Conservation (phyloP, 2,888 invertebrate genomes). For the Dendrolimus houi region DNA sequence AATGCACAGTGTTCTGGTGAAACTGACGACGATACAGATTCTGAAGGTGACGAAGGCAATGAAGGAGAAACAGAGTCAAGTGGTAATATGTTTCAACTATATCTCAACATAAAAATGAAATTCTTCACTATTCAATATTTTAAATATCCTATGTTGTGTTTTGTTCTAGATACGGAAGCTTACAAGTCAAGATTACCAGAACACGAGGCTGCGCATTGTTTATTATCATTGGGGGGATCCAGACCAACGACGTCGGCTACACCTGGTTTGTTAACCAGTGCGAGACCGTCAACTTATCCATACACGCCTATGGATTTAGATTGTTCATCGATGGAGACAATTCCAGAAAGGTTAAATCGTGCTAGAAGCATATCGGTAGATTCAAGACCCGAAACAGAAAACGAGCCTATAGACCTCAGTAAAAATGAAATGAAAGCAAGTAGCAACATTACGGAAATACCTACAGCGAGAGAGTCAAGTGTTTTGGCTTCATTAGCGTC, state of each 20-base stretch:
- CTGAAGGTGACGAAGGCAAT: slow-evolving; percentile 78
- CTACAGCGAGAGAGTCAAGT: slow-evolving; percentile 78
- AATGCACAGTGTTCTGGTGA: slow-evolving; percentile 72
- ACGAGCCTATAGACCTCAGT: slow-evolving; percentile 72
- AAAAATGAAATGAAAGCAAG: slow-evolving; percentile 53
- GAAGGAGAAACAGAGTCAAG: slow-evolving; percentile 80
- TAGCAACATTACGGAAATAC: slow-evolving; percentile 67
- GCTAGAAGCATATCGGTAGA: slow-evolving; percentile 37
- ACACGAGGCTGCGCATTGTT: slow-evolving; percentile 90
- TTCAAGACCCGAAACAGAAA: slow-evolving; percentile 57
- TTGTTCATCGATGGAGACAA: slow-evolving; percentile 32
- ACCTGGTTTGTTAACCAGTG: slow-evolving; percentile 76
- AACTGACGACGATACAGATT: slow-evolving; percentile 80
- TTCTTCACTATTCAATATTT: not conserved
- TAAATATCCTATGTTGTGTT: not conserved
- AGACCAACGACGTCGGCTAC: slow-evolving; percentile 67
- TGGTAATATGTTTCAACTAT: slow-evolving; percentile 49
- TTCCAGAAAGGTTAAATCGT: slow-evolving; percentile 39
- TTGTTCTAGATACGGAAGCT: slow-evolving; percentile 77
- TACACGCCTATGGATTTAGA: slow-evolving; percentile 68
- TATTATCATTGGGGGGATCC: slow-evolving; percentile 83
- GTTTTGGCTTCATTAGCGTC: slow-evolving; percentile 79
- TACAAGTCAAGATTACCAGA: slow-evolving; percentile 84
- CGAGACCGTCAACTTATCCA: slow-evolving; percentile 82
- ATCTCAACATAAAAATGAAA: not conserved